These are phyloP conservation scores for Serrognathus titanus DNA, from an alignment of 2,888 invertebrate genomes.

Conservation along the genomic window DNA sequence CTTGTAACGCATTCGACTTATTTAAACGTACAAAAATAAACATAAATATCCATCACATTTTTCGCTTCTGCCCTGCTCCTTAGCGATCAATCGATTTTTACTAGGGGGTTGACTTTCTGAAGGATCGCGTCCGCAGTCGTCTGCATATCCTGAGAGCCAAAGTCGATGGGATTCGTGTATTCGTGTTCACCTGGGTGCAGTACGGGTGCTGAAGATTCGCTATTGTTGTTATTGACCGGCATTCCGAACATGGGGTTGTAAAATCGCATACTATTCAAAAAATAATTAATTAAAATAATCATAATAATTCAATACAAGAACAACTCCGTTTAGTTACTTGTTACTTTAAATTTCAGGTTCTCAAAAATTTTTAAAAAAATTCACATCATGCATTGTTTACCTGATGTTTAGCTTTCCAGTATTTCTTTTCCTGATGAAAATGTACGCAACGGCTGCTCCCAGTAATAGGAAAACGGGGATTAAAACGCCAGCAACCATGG, in stretches of 20 bases:
- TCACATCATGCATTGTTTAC: conserved; percentile 8
- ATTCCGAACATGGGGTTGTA: conserved; percentile 40
- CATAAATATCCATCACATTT: background rate
- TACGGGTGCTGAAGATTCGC: conserved; percentile 17
- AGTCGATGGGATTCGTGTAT: conserved; percentile 38
- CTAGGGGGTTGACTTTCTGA: conserved; percentile 26
- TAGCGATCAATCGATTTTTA: conserved; percentile 15
- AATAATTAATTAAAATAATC: background rate
- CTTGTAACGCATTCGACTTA: background rate
- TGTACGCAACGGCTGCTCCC: conserved; percentile 21
- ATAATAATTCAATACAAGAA: too few species aligned
- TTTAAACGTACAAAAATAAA: background rate
- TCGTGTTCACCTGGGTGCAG: conserved; percentile 42
- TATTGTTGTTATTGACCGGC: conserved; percentile 21
- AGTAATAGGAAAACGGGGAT: conserved; percentile 17
- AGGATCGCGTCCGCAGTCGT: conserved; percentile 24
- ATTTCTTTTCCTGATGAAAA: conserved; percentile 20
- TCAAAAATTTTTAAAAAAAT: too few species aligned
- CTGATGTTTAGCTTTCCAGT: conserved; percentile 26
- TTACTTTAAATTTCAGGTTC: too few species aligned
- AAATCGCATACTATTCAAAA: conserved; percentile 39
- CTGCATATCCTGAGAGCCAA: conserved; percentile 25
- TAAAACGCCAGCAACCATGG: conserved; percentile 18
- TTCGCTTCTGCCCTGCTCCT: background rate
- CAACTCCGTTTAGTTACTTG: too few species aligned